Base-by-base conservation (phyloP, 2,888 invertebrate genomes). In the Petrolisthes cinctipes region DNA sequence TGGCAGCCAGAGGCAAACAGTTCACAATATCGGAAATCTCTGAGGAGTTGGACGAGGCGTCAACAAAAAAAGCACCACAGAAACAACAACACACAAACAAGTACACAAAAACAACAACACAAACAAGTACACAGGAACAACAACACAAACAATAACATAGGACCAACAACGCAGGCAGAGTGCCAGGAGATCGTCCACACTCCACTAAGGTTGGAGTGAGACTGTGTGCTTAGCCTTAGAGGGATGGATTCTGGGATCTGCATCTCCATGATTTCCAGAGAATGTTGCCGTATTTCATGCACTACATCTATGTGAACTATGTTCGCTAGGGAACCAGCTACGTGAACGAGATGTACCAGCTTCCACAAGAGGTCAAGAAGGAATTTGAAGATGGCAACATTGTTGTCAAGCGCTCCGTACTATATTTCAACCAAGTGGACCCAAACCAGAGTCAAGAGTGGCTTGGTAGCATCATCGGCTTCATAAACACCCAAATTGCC, bases 361-460 rank as follows among this genome's bases (percentile, higher is more conserved):
- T 86, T 73, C 88, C 83, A 78, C 20, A 23, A 75, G 85, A 85
- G 37, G 83, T 88, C 51, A 71, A 88, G 88, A 54, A 37, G 5
- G 86, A 82, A 79, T 88, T 90, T 83, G 71, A 82, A 23, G 61
- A 11, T 78, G 88, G 85, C 56, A 83, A 86, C 80, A 86, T 88
- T 76, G 85, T 90, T 57, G 86, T 90, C n/a, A 85, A 88, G 75
- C 17, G 71, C 56, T 56, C 86, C 5, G 51, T 14, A 5, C 85
- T 23, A 53, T 37, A 20, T 14, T 89, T 90, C 66, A 89, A 86
- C 71, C 82, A 88, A 57, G 86, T 61, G 17, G 76, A 82, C 56
- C 78, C 86, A 61, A 76, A 82, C 76, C 82, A 86, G 56, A 75
- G 82, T 76, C 86, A 86, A 54, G 82, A 86, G 66, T 86, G 86